Conservation (phyloP, 2,888 invertebrate genomes). For the Drosophila austrosaltans region DNA sequence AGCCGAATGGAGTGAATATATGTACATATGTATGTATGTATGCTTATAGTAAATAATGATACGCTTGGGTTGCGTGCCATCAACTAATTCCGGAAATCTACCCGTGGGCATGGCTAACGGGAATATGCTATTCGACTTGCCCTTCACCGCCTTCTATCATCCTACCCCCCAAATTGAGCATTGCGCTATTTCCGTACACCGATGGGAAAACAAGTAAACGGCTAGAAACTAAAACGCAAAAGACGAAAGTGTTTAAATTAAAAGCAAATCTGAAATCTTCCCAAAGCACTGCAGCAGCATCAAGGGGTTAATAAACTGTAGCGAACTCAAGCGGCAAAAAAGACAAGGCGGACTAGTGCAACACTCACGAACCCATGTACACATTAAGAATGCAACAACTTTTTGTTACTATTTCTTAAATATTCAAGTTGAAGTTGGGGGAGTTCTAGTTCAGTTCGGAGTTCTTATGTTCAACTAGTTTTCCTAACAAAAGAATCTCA, state of each 20-base stretch:
- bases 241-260: conserved; percentile 58
- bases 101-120: conserved; percentile 58
- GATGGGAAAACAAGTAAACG: conserved; percentile 40
- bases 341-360: conserved; percentile 1
- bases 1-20: conserved; percentile 2
- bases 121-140: conserved; percentile 25
- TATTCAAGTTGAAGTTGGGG: conserved; percentile 14
- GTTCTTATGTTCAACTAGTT: conserved; percentile 20
- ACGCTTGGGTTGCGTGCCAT: conserved; percentile 59
- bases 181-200: conserved; percentile 21
- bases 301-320: conserved; percentile 69
- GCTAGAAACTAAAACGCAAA: conserved; percentile 50
- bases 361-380: conserved; percentile 9
- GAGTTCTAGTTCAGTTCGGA: conserved; percentile 1
- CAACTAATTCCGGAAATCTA: conserved; percentile 66
- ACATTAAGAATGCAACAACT: conserved; percentile 15
- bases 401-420: conserved; percentile 17
- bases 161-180: conserved; percentile 36
- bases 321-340: conserved; percentile 62
- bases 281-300: conserved; percentile 3
- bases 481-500: conserved; percentile 44
- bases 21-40: neutral
- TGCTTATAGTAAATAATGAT: conserved; percentile 36
- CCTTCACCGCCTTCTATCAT: conserved; percentile 32
- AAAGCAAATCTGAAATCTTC: conserved; percentile 19